phyloP scores from a whole-genome alignment of 2,888 invertebrate genomes.

The Zhengitettix transpicula region DNA sequence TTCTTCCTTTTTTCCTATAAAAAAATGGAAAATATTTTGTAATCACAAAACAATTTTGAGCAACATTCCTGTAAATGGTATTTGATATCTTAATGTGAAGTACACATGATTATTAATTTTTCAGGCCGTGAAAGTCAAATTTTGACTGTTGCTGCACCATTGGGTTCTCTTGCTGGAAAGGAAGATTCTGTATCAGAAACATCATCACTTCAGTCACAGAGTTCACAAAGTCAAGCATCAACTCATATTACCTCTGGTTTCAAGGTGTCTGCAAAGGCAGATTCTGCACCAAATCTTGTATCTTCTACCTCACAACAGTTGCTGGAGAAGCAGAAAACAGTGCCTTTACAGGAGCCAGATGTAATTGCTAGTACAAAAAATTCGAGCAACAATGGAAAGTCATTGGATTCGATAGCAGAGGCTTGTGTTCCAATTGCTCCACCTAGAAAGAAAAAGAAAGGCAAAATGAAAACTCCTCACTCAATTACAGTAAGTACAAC shows the following conservation, averaged over 20 bases:
- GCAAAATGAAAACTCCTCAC: slow-evolving; percentile 26
- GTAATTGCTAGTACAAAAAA: slow-evolving; percentile 80
- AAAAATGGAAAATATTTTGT: no score
- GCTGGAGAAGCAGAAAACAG: background rate
- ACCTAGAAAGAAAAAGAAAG: slow-evolving; percentile 61
- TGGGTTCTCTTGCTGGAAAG: slow-evolving; percentile 2
- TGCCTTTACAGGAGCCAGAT: slow-evolving; percentile 65
- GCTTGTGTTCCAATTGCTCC: slow-evolving; percentile 44
- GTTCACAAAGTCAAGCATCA: slow-evolving; percentile 3
- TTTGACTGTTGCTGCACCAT: slow-evolving; percentile 2
- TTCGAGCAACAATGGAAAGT: slow-evolving; percentile 22
- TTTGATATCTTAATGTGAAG: no score
- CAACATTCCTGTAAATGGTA: no score
- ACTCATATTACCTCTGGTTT: background rate
- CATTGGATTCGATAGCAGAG: slow-evolving; percentile 14
- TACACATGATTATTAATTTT: no score
- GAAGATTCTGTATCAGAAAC: slow-evolving; percentile 11
- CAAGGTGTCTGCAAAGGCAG: background rate
- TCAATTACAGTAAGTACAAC: slow-evolving; percentile 20
- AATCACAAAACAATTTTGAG: no score
- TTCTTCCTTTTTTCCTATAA: no score
- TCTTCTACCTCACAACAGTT: background rate
- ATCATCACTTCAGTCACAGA: slow-evolving; percentile 11
- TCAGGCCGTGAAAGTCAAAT: slow-evolving; percentile 3
- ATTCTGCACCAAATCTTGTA: background rate